Evolutionary conservation across 2,113 vertebrate genomes (phyloP).

Genomic region (Corythoichthys haematopterus): DNA sequence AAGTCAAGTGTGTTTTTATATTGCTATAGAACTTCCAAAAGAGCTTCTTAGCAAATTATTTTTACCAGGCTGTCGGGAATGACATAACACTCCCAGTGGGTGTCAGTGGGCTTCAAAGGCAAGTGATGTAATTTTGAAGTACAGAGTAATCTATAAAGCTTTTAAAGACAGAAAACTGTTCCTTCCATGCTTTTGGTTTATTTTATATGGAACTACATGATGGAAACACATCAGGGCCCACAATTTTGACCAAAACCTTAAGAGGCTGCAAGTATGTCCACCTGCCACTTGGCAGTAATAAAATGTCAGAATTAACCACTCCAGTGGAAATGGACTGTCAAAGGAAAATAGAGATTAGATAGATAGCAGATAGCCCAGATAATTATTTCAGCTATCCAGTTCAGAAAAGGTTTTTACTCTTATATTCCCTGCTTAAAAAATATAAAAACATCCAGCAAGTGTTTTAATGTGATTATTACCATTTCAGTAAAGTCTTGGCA

Average conservation of each 20-base stretch:
- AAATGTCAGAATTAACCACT: too few species aligned
- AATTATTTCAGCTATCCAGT: not conserved
- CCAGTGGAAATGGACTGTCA: not conserved
- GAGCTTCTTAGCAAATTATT: slow-evolving; percentile 32
- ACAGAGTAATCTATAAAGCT: slow-evolving; percentile 18
- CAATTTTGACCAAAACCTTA: not conserved
- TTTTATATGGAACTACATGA: not conserved
- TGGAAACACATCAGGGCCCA: not conserved
- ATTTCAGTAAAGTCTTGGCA: too few species aligned
- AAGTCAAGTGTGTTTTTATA: slow-evolving; percentile 14
- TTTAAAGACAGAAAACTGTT: slow-evolving; percentile 31
- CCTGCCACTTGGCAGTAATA: not conserved
- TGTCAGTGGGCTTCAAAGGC: slow-evolving; percentile 39
- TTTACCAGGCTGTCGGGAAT: slow-evolving; percentile 53
- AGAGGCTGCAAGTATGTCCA: not conserved
- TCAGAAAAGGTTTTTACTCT: not conserved
- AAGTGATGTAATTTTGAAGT: slow-evolving; percentile 36
- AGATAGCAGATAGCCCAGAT: not conserved
- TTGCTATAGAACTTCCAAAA: slow-evolving; percentile 47
- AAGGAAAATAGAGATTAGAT: not conserved
- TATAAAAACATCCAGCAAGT: not conserved
- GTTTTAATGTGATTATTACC: too few species aligned
- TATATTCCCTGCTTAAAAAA: not conserved
- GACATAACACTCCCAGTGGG: slow-evolving; percentile 40
- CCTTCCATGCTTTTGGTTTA: slow-evolving; percentile 25